Conservation (phyloP, 2,113 vertebrate species). For the Prietella phreatophila region DNA sequence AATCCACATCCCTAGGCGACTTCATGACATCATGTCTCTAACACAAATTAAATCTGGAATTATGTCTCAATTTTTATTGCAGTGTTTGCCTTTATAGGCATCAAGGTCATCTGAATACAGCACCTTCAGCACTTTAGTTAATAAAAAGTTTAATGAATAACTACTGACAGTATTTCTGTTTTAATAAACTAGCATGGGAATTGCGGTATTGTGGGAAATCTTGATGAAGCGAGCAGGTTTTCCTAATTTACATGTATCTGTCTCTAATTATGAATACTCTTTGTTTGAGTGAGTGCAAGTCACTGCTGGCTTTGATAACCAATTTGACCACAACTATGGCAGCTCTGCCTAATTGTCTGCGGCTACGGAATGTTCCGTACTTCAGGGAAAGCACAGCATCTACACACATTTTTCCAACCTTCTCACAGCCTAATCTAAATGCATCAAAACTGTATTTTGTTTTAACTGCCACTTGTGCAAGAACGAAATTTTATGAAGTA, state of each 20-base stretch:
- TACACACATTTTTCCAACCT: slow-evolving; percentile 46
- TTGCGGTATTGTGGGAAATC: slow-evolving; percentile 16
- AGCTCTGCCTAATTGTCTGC: slow-evolving; percentile 17
- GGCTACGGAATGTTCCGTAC: slow-evolving; percentile 40
- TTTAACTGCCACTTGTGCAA: neutral
- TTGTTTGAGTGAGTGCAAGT: slow-evolving; percentile 9
- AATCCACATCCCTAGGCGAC: neutral
- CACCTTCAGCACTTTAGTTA: neutral
- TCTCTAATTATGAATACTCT: slow-evolving; percentile 21
- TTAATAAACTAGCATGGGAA: slow-evolving; percentile 4
- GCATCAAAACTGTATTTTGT: neutral
- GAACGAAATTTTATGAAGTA: neutral
- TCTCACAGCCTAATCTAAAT: slow-evolving; percentile 22
- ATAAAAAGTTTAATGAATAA: neutral
- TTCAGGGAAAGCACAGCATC: slow-evolving; percentile 41
- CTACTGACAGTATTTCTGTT: slow-evolving; percentile 7
- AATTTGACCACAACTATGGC: slow-evolving; percentile 31
- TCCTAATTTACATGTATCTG: slow-evolving; percentile 22
- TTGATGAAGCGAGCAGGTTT: slow-evolving; percentile 18
- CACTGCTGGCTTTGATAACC: slow-evolving; percentile 45
- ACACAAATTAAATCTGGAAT: neutral
- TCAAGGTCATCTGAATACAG: neutral
- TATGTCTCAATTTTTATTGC: neutral
- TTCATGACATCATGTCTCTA: neutral
- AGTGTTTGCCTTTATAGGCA: neutral